Base-by-base conservation (phyloP, 2,797 vertebrate genomes). In the Galaxias olidus region DNA sequence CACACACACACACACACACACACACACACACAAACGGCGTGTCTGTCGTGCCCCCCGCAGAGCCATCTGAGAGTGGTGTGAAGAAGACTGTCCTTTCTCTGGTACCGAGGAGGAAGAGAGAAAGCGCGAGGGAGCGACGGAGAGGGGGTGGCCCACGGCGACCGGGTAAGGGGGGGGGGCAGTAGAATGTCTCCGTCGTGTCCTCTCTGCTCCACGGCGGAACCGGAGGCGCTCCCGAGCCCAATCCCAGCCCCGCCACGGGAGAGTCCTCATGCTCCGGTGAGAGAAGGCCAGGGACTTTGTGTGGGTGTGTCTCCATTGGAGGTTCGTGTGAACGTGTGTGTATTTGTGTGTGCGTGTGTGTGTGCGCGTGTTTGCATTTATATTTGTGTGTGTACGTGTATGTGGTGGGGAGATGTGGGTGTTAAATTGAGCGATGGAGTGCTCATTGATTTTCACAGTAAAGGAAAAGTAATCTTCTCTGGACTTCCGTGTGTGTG, bases 401-500 rank as follows among this genome's bases (percentile, higher is more conserved):
- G 56, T 47, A 62, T 75, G 64, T 76, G 74, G 76, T 78, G 63
- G 65, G 69, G 81, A 64, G 73, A 73, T 71, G 71, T 72, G 63
- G 65, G 71, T 75, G 81, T 83, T 84, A 87, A 84, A 86, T 86
- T 89, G 85, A 87, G 76, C 72, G 73, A 87, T 89, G 77, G 83
- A 80, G 79, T 74, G 65, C 59, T 65, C 77, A 89, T 87, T 89
- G 86, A 88, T 88, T 85, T 88, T 73, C 83, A 86, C 83, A 83
- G 84, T 81, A 71, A 82, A 83, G 82, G 77, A 88, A 86, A 90
- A 88, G 79, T 86, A 87, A 86, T 90, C 84, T 86, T 86, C 47
- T 48, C 71, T 61, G 63, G 45, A 63, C 72, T 61, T 47, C 52
- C 53, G 43, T 30, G 6, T 30, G 30, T 30, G 2, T 30, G 30